These are phyloP conservation scores for Sisor rabdophorus DNA, from an alignment of 2,113 vertebrate genomes.

Conservation along the genomic window DNA sequence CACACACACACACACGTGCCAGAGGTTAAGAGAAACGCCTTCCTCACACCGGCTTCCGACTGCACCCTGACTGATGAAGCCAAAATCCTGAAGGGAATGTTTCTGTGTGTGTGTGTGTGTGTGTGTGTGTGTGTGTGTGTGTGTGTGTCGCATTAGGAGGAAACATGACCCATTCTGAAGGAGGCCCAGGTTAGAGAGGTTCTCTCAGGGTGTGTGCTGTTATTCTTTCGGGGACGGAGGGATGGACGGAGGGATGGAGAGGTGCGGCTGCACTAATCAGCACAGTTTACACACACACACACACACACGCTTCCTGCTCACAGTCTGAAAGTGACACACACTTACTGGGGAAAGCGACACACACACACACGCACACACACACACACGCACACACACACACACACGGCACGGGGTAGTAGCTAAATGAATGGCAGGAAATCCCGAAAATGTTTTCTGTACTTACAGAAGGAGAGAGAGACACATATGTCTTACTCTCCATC, in stretches of 20 bases:
- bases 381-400: constrained; percentile 11
- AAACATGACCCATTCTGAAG: constrained; percentile 36
- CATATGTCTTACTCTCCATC: not conserved
- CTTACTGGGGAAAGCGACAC: constrained; percentile 4
- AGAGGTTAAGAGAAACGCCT: constrained; percentile 28
- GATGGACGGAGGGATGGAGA: constrained; percentile 32
- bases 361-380: constrained; percentile 20
- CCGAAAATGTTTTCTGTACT: constrained; percentile 69
- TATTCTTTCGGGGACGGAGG: constrained; percentile 19
- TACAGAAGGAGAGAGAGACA: constrained; percentile 36
- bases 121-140: constrained; percentile 27
- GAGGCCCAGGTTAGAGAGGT: constrained; percentile 38
- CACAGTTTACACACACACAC: constrained; percentile 39
- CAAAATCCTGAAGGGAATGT: constrained; percentile 33
- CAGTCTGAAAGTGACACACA: not conserved
- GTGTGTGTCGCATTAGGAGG: constrained; percentile 16
- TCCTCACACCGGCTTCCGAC: constrained; percentile 15
- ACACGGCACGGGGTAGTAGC: constrained; percentile 44
- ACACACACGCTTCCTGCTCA: constrained; percentile 37
- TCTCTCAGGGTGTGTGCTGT: constrained; percentile 36
- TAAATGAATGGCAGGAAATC: constrained; percentile 74
- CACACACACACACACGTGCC: constrained; percentile 3
- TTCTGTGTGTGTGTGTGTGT: constrained; percentile 18
- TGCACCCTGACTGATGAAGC: constrained; percentile 29
- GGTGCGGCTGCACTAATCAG: constrained; percentile 37